Percentiles rank a stretch among this genome's conserved stretches.
Evolutionary conservation across 1,140 invertebrate species (phyloP).

Genomic region (Notospermus geniculatus): DNA sequence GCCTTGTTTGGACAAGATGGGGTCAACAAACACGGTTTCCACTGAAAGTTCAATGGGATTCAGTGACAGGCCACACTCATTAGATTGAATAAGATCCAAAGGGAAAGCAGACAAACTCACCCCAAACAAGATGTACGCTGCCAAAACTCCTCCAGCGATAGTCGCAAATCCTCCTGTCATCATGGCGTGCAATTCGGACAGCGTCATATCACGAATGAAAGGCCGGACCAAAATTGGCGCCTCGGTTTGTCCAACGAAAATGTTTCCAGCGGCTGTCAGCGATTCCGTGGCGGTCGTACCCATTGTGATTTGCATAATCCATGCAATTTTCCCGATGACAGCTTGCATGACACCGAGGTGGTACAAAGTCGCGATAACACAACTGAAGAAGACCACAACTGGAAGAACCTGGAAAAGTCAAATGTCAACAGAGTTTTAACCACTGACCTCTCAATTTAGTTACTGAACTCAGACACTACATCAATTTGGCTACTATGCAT

Average conservation of each 20-base stretch:
- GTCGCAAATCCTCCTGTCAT: conserved; percentile 33
- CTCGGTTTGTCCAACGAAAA: conserved; percentile 28
- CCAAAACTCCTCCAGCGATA: conserved; percentile 26
- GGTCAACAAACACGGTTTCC: too few relatives aligned
- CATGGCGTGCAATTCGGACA: conserved; percentile 30
- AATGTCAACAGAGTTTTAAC: too few relatives aligned
- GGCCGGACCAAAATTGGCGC: conserved; percentile 27
- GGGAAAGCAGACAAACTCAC: conserved; percentile 14
- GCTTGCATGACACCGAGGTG: conserved; percentile 19
- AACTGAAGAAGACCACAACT: conserved; percentile 17
- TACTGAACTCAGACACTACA: too few relatives aligned
- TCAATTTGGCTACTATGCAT: too few relatives aligned
- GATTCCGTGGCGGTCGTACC: conserved; percentile 23
- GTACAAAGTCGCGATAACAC: conserved; percentile 16
- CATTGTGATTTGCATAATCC: conserved; percentile 19
- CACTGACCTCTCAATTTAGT: too few relatives aligned
- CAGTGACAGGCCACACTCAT: too few relatives aligned
- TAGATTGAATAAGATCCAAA: too few relatives aligned
- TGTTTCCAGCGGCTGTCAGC: conserved; percentile 17
- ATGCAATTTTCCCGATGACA: conserved; percentile 15
- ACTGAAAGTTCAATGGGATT: too few relatives aligned
- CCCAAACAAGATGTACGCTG: conserved; percentile 18
- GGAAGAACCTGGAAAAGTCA: conserved; percentile 14
- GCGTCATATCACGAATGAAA: conserved; percentile 26
- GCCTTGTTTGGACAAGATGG: too few relatives aligned